phyloP scores from a whole-genome alignment of 2,797 vertebrate species.

The Falco naumanni region DNA sequence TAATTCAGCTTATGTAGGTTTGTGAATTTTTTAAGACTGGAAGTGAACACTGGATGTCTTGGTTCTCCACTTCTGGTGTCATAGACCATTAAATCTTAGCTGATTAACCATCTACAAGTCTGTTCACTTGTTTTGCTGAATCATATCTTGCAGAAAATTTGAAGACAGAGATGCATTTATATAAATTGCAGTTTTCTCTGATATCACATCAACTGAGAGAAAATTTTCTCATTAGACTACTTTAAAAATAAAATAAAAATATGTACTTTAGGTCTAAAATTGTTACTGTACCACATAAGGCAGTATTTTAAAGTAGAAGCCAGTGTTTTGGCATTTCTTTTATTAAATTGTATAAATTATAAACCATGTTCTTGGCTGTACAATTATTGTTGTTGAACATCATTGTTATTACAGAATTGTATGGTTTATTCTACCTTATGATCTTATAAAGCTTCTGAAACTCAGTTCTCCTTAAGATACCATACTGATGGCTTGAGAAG shows the following conservation, averaged over 20 bases:
- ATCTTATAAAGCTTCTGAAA: neutral
- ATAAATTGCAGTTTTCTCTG: neutral
- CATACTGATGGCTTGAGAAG: neutral
- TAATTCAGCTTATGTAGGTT: neutral
- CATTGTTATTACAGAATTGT: neutral
- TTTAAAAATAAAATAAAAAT: neutral
- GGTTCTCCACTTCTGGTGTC: neutral
- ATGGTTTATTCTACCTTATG: neutral
- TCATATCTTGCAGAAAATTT: neutral
- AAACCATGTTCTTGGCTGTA: neutral
- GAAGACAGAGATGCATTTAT: neutral
- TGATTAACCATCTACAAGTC: neutral
- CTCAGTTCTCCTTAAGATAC: neutral
- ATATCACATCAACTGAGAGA: neutral
- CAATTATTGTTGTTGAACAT: neutral
- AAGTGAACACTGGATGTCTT: neutral
- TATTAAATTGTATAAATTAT: neutral
- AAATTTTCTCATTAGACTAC: neutral
- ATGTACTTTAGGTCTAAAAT: neutral
- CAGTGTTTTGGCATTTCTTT: neutral
- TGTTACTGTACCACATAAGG: neutral
- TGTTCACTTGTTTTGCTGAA: neutral
- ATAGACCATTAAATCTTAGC: neutral
- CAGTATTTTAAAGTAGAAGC: neutral
- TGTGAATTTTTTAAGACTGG: neutral